phyloP scores from a whole-genome alignment of 2,888 invertebrate genomes.

The Candidula unifasciata region DNA sequence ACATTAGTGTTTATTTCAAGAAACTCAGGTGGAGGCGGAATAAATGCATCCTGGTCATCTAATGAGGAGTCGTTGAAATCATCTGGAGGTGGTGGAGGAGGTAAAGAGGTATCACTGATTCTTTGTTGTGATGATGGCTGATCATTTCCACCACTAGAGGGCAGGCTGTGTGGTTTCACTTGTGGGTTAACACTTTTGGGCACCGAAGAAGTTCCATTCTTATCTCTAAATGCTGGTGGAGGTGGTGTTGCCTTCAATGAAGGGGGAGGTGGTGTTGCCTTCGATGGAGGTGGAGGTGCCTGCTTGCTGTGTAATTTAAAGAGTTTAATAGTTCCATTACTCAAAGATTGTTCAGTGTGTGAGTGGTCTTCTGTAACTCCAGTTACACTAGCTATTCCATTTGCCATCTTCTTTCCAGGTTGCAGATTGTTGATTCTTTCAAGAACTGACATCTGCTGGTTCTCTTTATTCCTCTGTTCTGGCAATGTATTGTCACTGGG shows the following conservation, averaged over 20 bases:
- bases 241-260: slow-evolving; percentile 52
- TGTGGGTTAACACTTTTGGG: slow-evolving; percentile 32
- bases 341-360: slow-evolving; percentile 57
- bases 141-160: slow-evolving; percentile 71
- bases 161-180: slow-evolving; percentile 60
- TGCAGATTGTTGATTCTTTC: slow-evolving; percentile 61
- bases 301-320: slow-evolving; percentile 27
- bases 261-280: neutral
- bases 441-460: slow-evolving; percentile 55
- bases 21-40: slow-evolving; percentile 65
- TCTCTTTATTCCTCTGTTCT: slow-evolving; percentile 27
- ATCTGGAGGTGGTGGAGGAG: slow-evolving; percentile 68
- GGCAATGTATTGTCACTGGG: slow-evolving; percentile 48
- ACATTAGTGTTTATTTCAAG: slow-evolving; percentile 33
- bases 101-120: slow-evolving; percentile 65
- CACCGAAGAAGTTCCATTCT: slow-evolving; percentile 34
- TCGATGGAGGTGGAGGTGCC: neutral
- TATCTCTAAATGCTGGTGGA: slow-evolving; percentile 64
- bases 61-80: slow-evolving; percentile 60
- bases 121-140: slow-evolving; percentile 70
- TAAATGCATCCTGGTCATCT: slow-evolving; percentile 56
- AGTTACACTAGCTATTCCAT: slow-evolving; percentile 37
- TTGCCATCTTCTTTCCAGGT: slow-evolving; percentile 43
- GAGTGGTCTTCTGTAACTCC: slow-evolving; percentile 64
- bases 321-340: slow-evolving; percentile 54